Conservation (phyloP, 64 coral and sea anemone genomes). For the Porites lutea region DNA sequence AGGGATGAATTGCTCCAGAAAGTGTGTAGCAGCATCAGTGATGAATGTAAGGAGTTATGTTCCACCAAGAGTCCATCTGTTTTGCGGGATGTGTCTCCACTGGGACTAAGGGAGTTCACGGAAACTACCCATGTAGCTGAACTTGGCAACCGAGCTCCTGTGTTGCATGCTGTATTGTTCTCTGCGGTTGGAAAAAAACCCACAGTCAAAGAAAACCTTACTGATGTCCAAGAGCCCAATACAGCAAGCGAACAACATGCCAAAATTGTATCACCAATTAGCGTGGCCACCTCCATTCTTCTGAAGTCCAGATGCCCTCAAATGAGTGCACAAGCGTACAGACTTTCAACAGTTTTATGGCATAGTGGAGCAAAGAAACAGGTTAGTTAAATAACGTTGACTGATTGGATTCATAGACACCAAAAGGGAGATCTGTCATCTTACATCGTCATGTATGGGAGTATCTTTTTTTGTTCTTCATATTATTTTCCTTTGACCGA, state of each 20-base stretch:
- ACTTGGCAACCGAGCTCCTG: neutral
- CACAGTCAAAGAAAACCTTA: neutral
- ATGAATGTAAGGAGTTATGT: neutral
- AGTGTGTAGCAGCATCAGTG: neutral
- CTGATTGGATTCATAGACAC: neutral
- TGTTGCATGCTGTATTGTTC: neutral
- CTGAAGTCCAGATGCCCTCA: slow-evolving; percentile 22
- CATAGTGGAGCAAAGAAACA: slow-evolving; percentile 44
- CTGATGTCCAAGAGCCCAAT: neutral
- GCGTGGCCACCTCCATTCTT: neutral
- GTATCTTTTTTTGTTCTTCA: too few relatives aligned
- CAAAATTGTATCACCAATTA: neutral
- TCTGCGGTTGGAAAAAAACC: neutral
- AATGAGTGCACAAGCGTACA: slow-evolving; percentile 38
- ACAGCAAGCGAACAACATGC: neutral
- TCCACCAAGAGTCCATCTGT: neutral
- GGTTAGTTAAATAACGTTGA: neutral
- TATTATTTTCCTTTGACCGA: too few relatives aligned
- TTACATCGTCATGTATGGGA: too few relatives aligned
- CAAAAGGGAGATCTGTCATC: neutral
- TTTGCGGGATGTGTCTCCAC: neutral
- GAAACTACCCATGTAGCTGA: slow-evolving; percentile 1
- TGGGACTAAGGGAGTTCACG: slow-evolving; percentile 3
- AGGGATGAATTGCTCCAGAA: neutral
- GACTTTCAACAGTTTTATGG: slow-evolving; percentile 30